A percentile compares a stretch with the other conserved stretches of the same genome.
Conservation (phyloP, 2,888 invertebrate species). For the Dastarcus helophoroides region DNA sequence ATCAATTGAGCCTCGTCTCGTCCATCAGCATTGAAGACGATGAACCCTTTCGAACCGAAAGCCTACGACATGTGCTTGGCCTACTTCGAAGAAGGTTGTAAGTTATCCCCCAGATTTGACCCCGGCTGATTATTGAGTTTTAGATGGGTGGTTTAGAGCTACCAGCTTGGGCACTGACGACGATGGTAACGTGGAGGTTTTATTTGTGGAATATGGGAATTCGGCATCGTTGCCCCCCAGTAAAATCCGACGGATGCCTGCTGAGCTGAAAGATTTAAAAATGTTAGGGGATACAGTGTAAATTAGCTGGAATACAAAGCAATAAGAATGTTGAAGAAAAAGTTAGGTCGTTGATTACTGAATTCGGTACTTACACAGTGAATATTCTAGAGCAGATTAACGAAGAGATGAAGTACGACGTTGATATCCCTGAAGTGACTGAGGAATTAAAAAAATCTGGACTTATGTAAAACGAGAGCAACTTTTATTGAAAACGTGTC, state of each 20-base stretch:
- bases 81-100: constrained; percentile 1
- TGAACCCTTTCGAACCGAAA: constrained; percentile 19
- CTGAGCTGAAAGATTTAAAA: constrained; percentile 18
- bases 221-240: constrained; percentile 12
- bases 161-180: constrained; percentile 14
- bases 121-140: no score
- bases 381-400: neutral
- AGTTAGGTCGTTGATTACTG: neutral
- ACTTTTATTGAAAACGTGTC: no score
- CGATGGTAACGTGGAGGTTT: constrained; percentile 13
- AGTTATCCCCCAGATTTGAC: constrained; percentile 2
- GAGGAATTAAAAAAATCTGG: neutral
- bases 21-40: constrained; percentile 12
- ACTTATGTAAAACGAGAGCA: no score
- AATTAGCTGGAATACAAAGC: constrained; percentile 2
- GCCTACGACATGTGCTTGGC: constrained; percentile 24
- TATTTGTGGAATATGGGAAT: constrained; percentile 29
- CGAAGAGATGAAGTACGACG: neutral
- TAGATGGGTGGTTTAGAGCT: constrained; percentile 26
- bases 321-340: neutral
- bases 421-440: neutral
- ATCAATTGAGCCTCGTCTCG: constrained; percentile 11
- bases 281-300: constrained; percentile 16
- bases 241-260: constrained; percentile 22
- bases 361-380: neutral